Percentiles rank a stretch among this genome's conserved stretches.
These are phyloP conservation scores for Plectrocnemia conspersa DNA, from an alignment of 1,140 invertebrate genomes.

Conservation along the genomic window DNA sequence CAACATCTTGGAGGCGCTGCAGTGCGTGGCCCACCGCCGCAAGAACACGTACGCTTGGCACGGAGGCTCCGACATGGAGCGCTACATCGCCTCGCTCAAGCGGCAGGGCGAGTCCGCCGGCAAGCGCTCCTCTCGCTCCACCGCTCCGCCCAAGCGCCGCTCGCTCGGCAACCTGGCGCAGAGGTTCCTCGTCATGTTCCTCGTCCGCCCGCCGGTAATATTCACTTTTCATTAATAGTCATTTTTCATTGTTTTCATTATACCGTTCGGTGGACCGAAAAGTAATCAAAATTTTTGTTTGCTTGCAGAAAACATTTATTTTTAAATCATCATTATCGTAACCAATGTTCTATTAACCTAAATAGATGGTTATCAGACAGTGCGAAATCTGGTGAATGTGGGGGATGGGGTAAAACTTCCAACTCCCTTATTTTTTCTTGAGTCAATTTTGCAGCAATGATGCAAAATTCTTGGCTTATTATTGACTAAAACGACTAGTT, in stretches of 20 bases:
- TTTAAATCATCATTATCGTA: neutral
- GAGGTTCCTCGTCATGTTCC: constrained; percentile 69
- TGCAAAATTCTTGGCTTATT: too few relatives aligned
- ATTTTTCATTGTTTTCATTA: neutral
- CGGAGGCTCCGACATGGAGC: constrained; percentile 49
- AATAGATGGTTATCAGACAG: too few relatives aligned
- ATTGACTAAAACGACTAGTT: too few relatives aligned
- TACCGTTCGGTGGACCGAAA: too few relatives aligned
- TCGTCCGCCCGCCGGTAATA: constrained; percentile 61
- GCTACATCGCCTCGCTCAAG: constrained; percentile 47
- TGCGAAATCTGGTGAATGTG: too few relatives aligned
- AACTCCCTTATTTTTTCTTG: too few relatives aligned
- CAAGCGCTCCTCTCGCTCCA: too few relatives aligned
- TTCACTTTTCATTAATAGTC: constrained; percentile 20
- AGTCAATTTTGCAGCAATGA: too few relatives aligned
- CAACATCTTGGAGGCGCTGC: constrained; percentile 68
- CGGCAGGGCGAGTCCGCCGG: constrained; percentile 46
- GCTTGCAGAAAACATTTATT: too few relatives aligned
- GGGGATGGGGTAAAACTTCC: too few relatives aligned
- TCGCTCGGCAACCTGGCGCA: constrained; percentile 65
- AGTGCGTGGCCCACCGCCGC: constrained; percentile 60
- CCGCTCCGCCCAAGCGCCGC: constrained; percentile 53
- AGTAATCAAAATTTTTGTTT: too few relatives aligned
- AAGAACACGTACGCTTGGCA: constrained; percentile 61
- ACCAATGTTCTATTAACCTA: too few relatives aligned